These are phyloP conservation scores for Lottia scabra DNA, from an alignment of 2,888 invertebrate species.

Conservation along the genomic window DNA sequence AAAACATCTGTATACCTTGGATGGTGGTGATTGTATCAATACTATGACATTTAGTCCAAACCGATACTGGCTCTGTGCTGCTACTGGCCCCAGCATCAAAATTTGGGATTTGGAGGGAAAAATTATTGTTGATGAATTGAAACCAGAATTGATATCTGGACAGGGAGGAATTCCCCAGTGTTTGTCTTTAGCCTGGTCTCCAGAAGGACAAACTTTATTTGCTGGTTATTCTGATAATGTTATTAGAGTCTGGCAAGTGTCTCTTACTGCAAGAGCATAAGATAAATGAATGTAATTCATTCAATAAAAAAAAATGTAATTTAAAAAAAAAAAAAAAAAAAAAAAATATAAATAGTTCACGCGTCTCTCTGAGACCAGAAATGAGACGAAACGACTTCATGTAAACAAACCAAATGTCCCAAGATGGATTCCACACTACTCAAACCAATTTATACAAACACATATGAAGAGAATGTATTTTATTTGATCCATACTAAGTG, in stretches of 20 bases:
- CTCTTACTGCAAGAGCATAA: slow-evolving; percentile 51
- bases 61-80: slow-evolving; percentile 99
- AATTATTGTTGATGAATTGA: slow-evolving; percentile 98
- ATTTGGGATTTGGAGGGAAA: slow-evolving; percentile 99
- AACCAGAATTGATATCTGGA: slow-evolving; percentile 89
- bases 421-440: too few relatives aligned
- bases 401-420: too few relatives aligned
- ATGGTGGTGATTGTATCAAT: slow-evolving; percentile 98
- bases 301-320: too few relatives aligned
- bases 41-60: slow-evolving; percentile 99
- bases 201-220: slow-evolving; percentile 98
- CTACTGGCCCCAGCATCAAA: slow-evolving; percentile 97
- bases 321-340: too few relatives aligned
- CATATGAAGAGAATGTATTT: too few relatives aligned
- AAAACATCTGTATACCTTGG: slow-evolving; percentile 97
- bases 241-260: slow-evolving; percentile 98
- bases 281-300: too few relatives aligned
- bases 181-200: slow-evolving; percentile 97
- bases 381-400: too few relatives aligned
- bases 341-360: too few relatives aligned
- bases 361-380: too few relatives aligned
- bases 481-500: too few relatives aligned
- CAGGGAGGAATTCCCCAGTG: slow-evolving; percentile 90
- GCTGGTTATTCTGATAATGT: slow-evolving; percentile 98
- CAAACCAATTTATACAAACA: too few relatives aligned